These are phyloP conservation scores for Pseudopipra pipra DNA, from an alignment of 2,113 vertebrate genomes.

Conservation along the genomic window DNA sequence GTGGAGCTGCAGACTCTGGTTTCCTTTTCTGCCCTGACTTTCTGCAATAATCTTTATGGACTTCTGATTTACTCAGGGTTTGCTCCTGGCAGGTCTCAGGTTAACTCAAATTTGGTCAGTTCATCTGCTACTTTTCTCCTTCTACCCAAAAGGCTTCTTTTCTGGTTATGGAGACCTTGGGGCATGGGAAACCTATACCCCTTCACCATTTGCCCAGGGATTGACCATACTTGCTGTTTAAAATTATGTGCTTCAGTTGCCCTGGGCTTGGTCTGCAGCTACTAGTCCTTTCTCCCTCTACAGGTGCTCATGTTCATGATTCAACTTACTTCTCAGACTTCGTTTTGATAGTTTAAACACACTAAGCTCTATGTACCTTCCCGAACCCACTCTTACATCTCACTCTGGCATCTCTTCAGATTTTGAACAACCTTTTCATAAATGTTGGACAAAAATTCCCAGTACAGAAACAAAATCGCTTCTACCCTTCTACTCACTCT, in stretches of 20 bases:
- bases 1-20: background rate
- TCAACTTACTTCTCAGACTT: background rate
- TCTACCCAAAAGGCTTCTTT: background rate
- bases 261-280: background rate
- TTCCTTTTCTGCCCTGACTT: background rate
- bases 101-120: background rate
- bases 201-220: background rate
- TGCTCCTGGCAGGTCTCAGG: background rate
- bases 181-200: background rate
- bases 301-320: background rate
- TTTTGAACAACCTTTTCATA: background rate
- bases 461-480: background rate
- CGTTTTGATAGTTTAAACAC: background rate
- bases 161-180: background rate
- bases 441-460: background rate
- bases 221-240: background rate
- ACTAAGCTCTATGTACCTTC: background rate
- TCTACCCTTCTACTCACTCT: background rate
- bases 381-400: background rate
- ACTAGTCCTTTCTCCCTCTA: background rate
- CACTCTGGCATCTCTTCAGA: background rate
- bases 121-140: background rate
- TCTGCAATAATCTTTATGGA: background rate
- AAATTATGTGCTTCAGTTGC: background rate
- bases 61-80: background rate